Conservation (phyloP, 2,888 invertebrate genomes). For the Erebia palarica region DNA sequence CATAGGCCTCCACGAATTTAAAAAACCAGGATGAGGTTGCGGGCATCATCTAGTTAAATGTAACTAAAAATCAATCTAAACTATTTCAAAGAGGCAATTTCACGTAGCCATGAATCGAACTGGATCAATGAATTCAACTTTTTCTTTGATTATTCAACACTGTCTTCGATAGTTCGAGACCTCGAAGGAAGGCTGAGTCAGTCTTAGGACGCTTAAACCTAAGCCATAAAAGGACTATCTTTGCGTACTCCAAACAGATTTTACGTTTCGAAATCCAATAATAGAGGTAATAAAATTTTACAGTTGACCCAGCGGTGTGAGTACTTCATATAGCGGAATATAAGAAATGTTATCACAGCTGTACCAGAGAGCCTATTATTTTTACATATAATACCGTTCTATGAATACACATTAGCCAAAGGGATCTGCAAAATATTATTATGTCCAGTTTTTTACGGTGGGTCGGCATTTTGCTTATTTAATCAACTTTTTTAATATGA, state of each 20-base stretch:
- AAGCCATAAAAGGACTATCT: not conserved
- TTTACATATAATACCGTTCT: not conserved
- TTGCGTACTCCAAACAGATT: not conserved
- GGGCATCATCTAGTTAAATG: too few species aligned
- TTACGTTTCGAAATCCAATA: conserved; percentile 5
- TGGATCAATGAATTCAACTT: too few species aligned
- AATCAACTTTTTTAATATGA: too few species aligned
- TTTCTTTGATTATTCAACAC: too few species aligned
- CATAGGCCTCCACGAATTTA: too few species aligned
- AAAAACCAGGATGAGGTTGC: too few species aligned
- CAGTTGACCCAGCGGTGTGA: not conserved
- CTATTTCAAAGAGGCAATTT: too few species aligned
- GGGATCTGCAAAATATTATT: not conserved
- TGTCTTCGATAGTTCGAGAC: too few species aligned
- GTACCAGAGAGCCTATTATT: not conserved
- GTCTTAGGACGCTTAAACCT: not conserved
- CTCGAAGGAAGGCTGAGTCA: not conserved
- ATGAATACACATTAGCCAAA: not conserved
- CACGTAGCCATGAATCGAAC: too few species aligned
- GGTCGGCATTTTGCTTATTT: too few species aligned
- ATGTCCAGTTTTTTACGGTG: too few species aligned
- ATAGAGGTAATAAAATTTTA: conserved; percentile 9
- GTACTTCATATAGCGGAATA: conserved; percentile 3
- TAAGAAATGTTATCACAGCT: conserved; percentile 17
- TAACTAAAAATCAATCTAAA: too few species aligned